These are phyloP conservation scores for Gnathonemus echidnorhynchus DNA, from an alignment of 2,113 vertebrate species.

Conservation along the genomic window DNA sequence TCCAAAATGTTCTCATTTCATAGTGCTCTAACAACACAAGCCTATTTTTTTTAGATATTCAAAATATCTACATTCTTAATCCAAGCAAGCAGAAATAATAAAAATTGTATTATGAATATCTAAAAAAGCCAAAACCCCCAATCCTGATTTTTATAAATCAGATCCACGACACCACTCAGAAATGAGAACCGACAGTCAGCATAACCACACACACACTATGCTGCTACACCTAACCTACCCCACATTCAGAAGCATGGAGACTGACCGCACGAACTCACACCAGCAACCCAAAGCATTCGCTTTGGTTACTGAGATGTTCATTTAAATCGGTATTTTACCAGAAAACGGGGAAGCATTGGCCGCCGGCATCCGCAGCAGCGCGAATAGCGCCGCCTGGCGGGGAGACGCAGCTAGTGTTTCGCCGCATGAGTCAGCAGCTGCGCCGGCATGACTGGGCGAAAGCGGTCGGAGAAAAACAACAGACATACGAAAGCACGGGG, in stretches of 20 bases:
- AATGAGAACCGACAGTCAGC: not conserved
- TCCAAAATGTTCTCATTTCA: not conserved
- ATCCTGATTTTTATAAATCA: not conserved
- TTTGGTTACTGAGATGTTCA: not conserved
- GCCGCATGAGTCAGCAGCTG: constrained; percentile 13
- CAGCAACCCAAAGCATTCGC: not conserved
- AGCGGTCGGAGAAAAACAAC: not conserved
- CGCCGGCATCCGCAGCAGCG: not conserved
- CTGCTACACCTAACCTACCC: not conserved
- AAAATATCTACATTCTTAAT: not conserved
- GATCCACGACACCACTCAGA: not conserved
- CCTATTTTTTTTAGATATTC: not conserved
- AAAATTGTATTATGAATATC: too few relatives aligned
- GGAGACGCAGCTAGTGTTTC: not conserved
- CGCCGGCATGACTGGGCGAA: not conserved
- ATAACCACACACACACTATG: not conserved
- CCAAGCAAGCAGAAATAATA: too few relatives aligned
- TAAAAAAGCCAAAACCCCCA: not conserved
- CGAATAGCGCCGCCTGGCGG: not conserved
- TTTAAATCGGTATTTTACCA: not conserved
- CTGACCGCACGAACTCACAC: not conserved
- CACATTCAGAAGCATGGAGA: not conserved
- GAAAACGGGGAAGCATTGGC: not conserved
- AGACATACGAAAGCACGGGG: not conserved
- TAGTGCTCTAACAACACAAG: not conserved